phyloP scores from a whole-genome alignment of 1,140 invertebrate genomes.

The Listronotus bonariensis region DNA sequence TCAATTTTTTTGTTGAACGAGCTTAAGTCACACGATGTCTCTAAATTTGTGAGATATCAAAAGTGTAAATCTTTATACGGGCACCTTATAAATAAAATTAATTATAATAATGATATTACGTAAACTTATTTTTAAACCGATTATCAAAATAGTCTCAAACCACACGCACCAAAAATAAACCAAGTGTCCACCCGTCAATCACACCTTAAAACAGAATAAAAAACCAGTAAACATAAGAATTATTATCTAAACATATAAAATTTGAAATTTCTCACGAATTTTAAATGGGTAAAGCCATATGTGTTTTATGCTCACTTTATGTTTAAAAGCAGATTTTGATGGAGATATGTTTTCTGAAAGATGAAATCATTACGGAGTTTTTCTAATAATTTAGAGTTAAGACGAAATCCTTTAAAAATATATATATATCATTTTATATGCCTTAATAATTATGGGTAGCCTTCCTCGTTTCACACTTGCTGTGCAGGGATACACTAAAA shows the following conservation, averaged over 20 bases:
- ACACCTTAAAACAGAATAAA: conserved; percentile 29
- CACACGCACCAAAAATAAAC: conserved; percentile 12
- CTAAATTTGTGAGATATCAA: too few relatives aligned
- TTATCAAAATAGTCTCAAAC: conserved; percentile 15
- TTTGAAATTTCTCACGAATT: conserved; percentile 34
- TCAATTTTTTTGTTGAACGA: too few relatives aligned
- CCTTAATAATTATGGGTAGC: too few relatives aligned
- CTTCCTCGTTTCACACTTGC: too few relatives aligned
- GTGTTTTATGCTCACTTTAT: conserved; percentile 34
- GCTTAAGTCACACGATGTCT: too few relatives aligned
- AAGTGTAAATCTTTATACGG: too few relatives aligned
- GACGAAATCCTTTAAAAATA: too few relatives aligned
- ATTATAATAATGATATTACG: not conserved
- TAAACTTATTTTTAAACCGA: conserved; percentile 21
- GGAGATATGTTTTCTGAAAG: conserved; percentile 19
- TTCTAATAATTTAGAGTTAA: too few relatives aligned
- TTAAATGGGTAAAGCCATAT: conserved; percentile 31
- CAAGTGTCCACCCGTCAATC: conserved; percentile 19
- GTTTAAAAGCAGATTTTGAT: conserved; percentile 24
- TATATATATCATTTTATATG: too few relatives aligned
- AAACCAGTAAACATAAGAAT: conserved; percentile 30
- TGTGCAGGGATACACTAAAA: too few relatives aligned
- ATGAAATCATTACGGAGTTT: not conserved
- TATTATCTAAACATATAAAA: conserved; percentile 37
- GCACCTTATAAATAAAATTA: too few relatives aligned